Base-by-base conservation (phyloP, 2,888 invertebrate species). In the Scaeva pyrastri region DNA sequence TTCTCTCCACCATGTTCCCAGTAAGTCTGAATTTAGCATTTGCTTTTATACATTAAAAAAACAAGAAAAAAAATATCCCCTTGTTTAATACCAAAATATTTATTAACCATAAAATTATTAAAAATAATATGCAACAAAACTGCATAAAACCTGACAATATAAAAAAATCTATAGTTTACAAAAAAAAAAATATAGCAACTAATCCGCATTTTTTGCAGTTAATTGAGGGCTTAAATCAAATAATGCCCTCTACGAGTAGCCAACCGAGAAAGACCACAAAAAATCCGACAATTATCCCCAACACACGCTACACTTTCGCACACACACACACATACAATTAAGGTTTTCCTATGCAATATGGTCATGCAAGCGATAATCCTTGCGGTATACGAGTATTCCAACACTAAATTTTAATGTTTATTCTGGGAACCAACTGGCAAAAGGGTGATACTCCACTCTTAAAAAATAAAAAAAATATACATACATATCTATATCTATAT, bases 361-460 rank as follows among this genome's bases (percentile, higher is more conserved):
- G 3, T 52, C 71, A 52, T 55, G 39, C 62, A 64, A 77, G 52
- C 82, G 78, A 73, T 78, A 82, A 82, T 77, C 78, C 78, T 77
- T 82, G 82, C 66, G 82, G 82, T 77, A 52, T 68, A n/a, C n/a
- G n/a, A n/a, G n/a, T n/a, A 66, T 73, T 73, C 16, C 77, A 73
- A 66, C 72, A 78, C 82, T 82, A 82, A 77, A 82, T 77, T 82
- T 72, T 58, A 78, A 82, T 73, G 72, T 66, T 60, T 39, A 66
- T 72, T 71, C 64, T 77, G 75, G 45, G 73, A 70, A 52, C 68
- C 58, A 41, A 68, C 50, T 45, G 26, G 19, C 12, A 45, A 39
- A 60, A 16, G 16, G 43, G 43, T 41, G 23, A 41, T n/a, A 21
- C n/a, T 41, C 19, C 19, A 43, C 16, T 26, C 43, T 62, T 62